A percentile compares a stretch with the other conserved stretches of the same genome.
Evolutionary conservation across 2,888 invertebrate genomes (phyloP).

Genomic region (Nemoura dubitans): DNA sequence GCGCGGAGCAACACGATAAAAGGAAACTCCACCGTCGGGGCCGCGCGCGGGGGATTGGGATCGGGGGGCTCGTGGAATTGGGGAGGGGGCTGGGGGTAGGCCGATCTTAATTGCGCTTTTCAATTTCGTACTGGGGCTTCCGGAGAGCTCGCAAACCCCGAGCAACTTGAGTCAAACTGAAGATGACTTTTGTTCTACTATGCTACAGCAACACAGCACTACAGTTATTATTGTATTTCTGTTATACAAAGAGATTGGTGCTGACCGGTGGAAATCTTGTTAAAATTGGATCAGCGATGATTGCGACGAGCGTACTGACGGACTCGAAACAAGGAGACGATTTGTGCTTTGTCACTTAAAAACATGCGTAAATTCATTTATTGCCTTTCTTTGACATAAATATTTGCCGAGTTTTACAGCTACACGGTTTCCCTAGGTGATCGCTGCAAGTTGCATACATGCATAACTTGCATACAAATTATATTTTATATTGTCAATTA

Average conservation of each 20-base stretch:
- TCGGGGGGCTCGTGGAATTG: neutral
- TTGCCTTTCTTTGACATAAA: neutral
- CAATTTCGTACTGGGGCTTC: slow-evolving; percentile 45
- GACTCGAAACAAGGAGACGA: neutral
- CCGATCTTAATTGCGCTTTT: slow-evolving; percentile 50
- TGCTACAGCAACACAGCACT: neutral
- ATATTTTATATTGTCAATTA: neutral
- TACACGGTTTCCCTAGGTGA: neutral
- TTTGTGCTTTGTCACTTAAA: neutral
- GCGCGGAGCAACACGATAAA: slow-evolving; percentile 35
- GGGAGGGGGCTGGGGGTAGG: slow-evolving; percentile 19
- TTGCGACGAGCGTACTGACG: neutral
- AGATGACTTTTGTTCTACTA: slow-evolving; percentile 22
- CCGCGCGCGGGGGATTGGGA: slow-evolving; percentile 22
- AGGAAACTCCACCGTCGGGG: slow-evolving; percentile 32
- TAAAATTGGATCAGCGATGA: neutral
- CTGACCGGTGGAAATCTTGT: neutral
- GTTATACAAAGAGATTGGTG: neutral
- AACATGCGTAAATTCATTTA: neutral
- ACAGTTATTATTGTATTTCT: neutral
- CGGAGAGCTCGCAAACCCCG: slow-evolving; percentile 34
- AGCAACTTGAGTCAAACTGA: slow-evolving; percentile 35
- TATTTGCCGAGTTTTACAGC: neutral
- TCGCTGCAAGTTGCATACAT: neutral
- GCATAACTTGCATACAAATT: no score